These are phyloP conservation scores for Cecropterus lyciades DNA, from an alignment of 1,140 invertebrate species.

Conservation along the genomic window DNA sequence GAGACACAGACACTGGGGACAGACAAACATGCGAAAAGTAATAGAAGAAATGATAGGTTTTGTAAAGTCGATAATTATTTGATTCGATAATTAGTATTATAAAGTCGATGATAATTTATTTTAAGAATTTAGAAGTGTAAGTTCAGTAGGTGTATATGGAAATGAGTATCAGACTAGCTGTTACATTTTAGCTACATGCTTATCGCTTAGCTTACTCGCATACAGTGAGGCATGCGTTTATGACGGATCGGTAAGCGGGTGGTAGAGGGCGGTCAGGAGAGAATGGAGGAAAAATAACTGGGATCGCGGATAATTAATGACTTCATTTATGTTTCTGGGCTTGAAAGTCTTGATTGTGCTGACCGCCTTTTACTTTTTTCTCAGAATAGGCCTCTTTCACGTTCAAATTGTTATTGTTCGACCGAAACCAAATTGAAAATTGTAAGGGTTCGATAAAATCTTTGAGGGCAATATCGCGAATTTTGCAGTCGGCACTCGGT, in stretches of 20 bases:
- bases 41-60: no score
- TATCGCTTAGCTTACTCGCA: not conserved
- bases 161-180: no score
- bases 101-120: no score
- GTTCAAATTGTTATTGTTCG: constrained; percentile 75
- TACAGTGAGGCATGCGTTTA: not conserved
- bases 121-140: no score
- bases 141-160: no score
- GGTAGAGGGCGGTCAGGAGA: constrained; percentile 44
- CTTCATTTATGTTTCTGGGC: constrained; percentile 83
- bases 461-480: constrained; percentile 44
- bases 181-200: no score
- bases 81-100: no score
- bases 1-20: no score
- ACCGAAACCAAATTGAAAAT: constrained; percentile 68
- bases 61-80: no score
- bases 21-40: no score
- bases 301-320: constrained; percentile 81
- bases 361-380: constrained; percentile 71
- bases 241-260: constrained; percentile 37
- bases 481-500: constrained; percentile 40
- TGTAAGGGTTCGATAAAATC: constrained; percentile 59
- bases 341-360: constrained; percentile 79
- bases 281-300: constrained; percentile 77
- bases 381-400: constrained; percentile 50